Conservation (phyloP, 2,888 invertebrate species). For the Nomada ruficornis region DNA sequence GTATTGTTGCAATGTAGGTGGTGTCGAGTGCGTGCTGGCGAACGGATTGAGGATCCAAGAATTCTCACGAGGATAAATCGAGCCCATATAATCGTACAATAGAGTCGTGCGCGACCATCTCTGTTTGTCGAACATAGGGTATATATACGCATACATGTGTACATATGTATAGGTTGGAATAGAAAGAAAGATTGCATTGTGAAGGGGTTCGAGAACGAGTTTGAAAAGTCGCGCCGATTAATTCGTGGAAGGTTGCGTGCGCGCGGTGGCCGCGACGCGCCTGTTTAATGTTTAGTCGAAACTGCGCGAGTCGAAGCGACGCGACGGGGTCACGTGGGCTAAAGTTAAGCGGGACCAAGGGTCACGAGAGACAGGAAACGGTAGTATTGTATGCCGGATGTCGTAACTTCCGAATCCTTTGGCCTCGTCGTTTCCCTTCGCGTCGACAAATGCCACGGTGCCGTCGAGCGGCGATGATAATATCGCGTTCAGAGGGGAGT, state of each 20-base stretch:
- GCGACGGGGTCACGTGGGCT: slow-evolving; percentile 60
- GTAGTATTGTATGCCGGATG: slow-evolving; percentile 76
- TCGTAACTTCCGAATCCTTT: slow-evolving; percentile 81
- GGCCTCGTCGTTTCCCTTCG: slow-evolving; percentile 60
- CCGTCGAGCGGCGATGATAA: background rate
- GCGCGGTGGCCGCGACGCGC: slow-evolving; percentile 6
- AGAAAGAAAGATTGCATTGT: background rate
- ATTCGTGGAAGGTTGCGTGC: slow-evolving; percentile 4
- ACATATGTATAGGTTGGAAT: background rate
- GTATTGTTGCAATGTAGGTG: slow-evolving; percentile 44
- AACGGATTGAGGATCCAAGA: slow-evolving; percentile 17
- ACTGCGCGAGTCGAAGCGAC: slow-evolving; percentile 36
- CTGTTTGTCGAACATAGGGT: background rate
- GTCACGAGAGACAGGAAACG: slow-evolving; percentile 75
- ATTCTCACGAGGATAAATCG: slow-evolving; percentile 45
- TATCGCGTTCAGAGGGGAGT: background rate
- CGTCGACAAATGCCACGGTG: background rate
- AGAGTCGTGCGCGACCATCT: background rate
- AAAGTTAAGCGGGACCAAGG: slow-evolving; percentile 59
- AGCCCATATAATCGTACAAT: slow-evolving; percentile 14
- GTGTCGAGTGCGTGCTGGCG: background rate
- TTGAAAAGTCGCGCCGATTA: slow-evolving; percentile 18
- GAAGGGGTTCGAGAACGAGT: slow-evolving; percentile 7
- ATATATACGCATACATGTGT: background rate
- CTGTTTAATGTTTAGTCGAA: slow-evolving; percentile 46